phyloP scores from a whole-genome alignment of 1,140 invertebrate species.

The Bactericera cockerelli region DNA sequence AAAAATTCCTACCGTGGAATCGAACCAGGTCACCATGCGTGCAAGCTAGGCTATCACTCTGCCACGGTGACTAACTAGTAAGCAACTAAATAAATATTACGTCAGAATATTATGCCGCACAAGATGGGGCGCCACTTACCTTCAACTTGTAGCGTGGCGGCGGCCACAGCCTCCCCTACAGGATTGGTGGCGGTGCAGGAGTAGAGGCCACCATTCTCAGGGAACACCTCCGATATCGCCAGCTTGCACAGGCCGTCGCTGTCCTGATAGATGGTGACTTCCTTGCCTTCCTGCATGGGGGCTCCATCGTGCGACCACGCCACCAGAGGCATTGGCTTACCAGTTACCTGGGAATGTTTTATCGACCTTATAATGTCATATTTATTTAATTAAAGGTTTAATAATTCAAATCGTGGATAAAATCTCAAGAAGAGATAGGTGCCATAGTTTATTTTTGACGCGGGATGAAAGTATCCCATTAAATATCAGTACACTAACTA shows the following conservation, averaged over 20 bases:
- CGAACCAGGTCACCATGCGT: too few relatives aligned
- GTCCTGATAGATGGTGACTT: slow-evolving; percentile 57
- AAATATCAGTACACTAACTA: too few relatives aligned
- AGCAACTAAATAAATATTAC: too few relatives aligned
- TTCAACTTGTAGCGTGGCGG: slow-evolving; percentile 65
- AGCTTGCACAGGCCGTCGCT: slow-evolving; percentile 64
- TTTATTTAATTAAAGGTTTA: neutral
- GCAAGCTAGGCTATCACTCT: too few relatives aligned
- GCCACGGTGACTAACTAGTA: too few relatives aligned
- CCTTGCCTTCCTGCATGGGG: slow-evolving; percentile 57
- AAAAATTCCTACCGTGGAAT: too few relatives aligned
- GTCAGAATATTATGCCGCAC: too few relatives aligned
- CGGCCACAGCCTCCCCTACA: slow-evolving; percentile 66
- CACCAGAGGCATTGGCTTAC: slow-evolving; percentile 66
- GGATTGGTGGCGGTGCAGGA: slow-evolving; percentile 67
- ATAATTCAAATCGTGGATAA: slow-evolving; percentile 11
- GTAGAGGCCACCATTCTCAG: slow-evolving; percentile 82
- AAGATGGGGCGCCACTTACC: slow-evolving; percentile 35
- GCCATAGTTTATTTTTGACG: too few relatives aligned
- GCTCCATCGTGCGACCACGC: slow-evolving; percentile 64
- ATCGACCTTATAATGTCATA: neutral
- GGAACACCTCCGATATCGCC: slow-evolving; percentile 80
- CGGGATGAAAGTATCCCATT: too few relatives aligned
- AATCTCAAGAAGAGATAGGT: too few relatives aligned
- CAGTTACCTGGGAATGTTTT: slow-evolving; percentile 36